Conservation (phyloP, 2,113 vertebrate species). For the Peromyscus californicus region DNA sequence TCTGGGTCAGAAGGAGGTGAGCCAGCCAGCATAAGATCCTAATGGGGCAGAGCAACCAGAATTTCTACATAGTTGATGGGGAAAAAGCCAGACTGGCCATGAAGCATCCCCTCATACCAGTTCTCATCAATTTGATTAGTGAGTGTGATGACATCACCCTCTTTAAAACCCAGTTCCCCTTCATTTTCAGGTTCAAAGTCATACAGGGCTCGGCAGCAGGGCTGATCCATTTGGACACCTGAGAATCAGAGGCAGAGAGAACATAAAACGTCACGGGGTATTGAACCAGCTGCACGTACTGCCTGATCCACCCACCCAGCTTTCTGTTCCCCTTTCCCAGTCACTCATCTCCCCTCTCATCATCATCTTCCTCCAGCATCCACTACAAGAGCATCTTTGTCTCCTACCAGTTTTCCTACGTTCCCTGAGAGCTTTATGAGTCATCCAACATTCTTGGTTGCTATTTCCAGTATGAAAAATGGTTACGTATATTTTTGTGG, state of each 20-base stretch:
- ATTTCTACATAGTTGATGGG: constrained; percentile 99
- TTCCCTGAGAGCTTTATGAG: not conserved
- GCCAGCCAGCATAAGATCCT: constrained; percentile 88
- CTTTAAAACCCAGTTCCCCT: constrained; percentile 98
- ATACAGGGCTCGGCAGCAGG: constrained; percentile 97
- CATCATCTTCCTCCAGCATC: not conserved
- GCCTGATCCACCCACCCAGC: not conserved
- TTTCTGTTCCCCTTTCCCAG: not conserved
- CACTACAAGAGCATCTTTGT: not conserved
- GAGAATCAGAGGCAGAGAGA: constrained; percentile 70
- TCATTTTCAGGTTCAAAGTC: constrained; percentile 99
- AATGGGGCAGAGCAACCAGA: constrained; percentile 97
- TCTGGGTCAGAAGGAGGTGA: constrained; percentile 80
- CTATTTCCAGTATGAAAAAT: constrained; percentile 25
- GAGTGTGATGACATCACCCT: constrained; percentile 98
- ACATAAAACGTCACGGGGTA: constrained; percentile 13
- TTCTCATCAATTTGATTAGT: constrained; percentile 99
- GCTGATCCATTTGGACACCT: constrained; percentile 96
- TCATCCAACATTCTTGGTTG: not conserved
- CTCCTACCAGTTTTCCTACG: not conserved
- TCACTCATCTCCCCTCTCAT: not conserved
- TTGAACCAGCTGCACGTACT: not conserved
- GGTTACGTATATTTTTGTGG: not conserved
- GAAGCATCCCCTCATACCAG: constrained; percentile 99
- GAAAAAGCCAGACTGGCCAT: constrained; percentile 99